Evolutionary conservation across 2,888 invertebrate species (phyloP).

Genomic region (Lepidochitona cinerea): DNA sequence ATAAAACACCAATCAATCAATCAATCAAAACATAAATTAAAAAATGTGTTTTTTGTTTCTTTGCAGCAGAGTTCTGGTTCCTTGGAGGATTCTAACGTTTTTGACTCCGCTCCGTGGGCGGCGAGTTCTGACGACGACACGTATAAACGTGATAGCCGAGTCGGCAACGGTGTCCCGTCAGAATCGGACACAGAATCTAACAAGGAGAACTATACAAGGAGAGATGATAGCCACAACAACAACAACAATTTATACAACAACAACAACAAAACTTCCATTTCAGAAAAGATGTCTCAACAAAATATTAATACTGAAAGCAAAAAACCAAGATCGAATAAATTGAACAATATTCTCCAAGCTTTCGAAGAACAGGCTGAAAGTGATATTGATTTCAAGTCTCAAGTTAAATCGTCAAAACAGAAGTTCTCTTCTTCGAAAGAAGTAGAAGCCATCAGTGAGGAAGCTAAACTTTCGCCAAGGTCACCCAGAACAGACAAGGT

Average conservation of each 20-base stretch:
- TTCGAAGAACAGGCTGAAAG: conserved; percentile 32
- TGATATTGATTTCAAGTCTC: background rate
- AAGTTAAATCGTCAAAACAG: background rate
- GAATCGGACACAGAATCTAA: conserved; percentile 4
- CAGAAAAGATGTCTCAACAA: background rate
- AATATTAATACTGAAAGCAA: too few relatives aligned
- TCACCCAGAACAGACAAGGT: background rate
- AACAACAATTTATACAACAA: background rate
- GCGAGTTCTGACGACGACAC: conserved; percentile 37
- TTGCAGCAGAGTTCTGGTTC: background rate
- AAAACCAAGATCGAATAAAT: conserved; percentile 14
- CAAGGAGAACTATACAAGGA: background rate
- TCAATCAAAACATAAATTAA: too few relatives aligned
- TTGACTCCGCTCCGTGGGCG: conserved; percentile 46
- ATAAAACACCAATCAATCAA: too few relatives aligned
- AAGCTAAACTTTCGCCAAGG: background rate
- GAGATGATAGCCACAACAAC: background rate
- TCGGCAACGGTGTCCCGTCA: background rate
- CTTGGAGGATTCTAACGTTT: background rate
- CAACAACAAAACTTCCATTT: background rate
- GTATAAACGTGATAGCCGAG: background rate
- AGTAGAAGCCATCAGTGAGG: background rate
- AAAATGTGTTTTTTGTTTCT: background rate
- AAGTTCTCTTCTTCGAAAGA: too few relatives aligned
- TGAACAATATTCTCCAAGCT: conserved; percentile 32